Percentiles rank a stretch among this genome's conserved stretches.
These are phyloP conservation scores for Clivina fossor DNA, from an alignment of 2,888 invertebrate genomes.

Conservation along the genomic window DNA sequence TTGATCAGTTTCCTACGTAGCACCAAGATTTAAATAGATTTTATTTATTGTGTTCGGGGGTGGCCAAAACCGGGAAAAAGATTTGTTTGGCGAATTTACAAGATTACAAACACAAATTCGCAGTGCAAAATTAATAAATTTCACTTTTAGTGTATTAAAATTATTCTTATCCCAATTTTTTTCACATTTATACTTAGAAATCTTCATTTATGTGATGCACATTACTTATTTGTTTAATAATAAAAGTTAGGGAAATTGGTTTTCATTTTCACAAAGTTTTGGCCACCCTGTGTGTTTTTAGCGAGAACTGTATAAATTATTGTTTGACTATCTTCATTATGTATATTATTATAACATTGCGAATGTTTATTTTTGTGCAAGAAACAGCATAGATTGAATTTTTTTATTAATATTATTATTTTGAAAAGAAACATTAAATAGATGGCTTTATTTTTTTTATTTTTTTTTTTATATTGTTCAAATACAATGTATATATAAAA, in stretches of 20 bases:
- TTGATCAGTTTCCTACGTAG: constrained; percentile 20
- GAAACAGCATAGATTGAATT: constrained; percentile 8
- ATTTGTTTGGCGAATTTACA: too few relatives aligned
- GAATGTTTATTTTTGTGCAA: constrained; percentile 24
- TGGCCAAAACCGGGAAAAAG: too few relatives aligned
- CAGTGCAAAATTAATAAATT: too few relatives aligned
- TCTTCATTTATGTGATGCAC: too few relatives aligned
- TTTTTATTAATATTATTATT: constrained; percentile 24
- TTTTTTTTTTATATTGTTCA: constrained; percentile 33
- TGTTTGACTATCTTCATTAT: constrained; percentile 8
- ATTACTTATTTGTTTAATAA: too few relatives aligned
- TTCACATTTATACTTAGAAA: too few relatives aligned
- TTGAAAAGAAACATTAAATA: constrained; percentile 22
- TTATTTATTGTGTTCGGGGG: constrained; percentile 24
- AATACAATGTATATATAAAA: constrained; percentile 40
- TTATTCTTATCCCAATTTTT: too few relatives aligned
- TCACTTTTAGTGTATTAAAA: too few relatives aligned
- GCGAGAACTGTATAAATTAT: constrained; percentile 6
- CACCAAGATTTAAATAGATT: constrained; percentile 15
- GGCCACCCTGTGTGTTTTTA: too few relatives aligned
- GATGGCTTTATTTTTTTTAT: constrained; percentile 21
- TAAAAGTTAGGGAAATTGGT: too few relatives aligned
- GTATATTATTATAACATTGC: constrained; percentile 23
- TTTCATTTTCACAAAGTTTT: too few relatives aligned
- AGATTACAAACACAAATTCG: too few relatives aligned